Evolutionary conservation across 2,888 invertebrate genomes (phyloP).

Genomic region (Sarcophaga rosellei): DNA sequence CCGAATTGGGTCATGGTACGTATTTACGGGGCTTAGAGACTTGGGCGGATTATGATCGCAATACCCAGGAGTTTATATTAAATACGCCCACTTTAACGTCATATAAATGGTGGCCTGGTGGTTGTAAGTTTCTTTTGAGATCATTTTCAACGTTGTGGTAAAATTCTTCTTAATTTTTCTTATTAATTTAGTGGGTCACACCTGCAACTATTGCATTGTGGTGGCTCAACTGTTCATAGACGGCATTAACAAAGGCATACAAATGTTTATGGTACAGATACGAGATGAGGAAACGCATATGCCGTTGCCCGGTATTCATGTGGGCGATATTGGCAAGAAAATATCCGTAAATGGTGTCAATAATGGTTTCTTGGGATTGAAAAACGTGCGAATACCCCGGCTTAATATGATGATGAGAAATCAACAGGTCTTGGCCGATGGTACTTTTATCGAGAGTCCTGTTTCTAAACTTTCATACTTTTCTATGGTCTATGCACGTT

Average conservation of each 20-base stretch:
- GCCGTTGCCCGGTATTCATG: constrained; percentile 91
- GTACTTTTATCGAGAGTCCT: constrained; percentile 90
- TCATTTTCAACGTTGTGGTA: no score
- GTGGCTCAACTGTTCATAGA: constrained; percentile 94
- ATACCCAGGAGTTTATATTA: constrained; percentile 90
- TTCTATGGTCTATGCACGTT: constrained; percentile 92
- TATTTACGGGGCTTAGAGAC: constrained; percentile 94
- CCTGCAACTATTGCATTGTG: constrained; percentile 94
- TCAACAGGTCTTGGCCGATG: constrained; percentile 93
- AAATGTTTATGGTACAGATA: constrained; percentile 96
- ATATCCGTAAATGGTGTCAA: constrained; percentile 95
- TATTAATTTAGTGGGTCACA: constrained; percentile 88
- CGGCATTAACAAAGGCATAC: constrained; percentile 91
- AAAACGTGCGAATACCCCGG: constrained; percentile 92
- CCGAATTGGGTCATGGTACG: constrained; percentile 96
- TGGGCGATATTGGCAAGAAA: constrained; percentile 97
- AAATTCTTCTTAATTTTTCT: background rate
- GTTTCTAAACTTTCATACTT: constrained; percentile 92
- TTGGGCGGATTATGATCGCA: constrained; percentile 88
- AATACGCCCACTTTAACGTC: constrained; percentile 92
- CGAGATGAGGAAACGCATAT: constrained; percentile 93
- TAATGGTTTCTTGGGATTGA: constrained; percentile 95
- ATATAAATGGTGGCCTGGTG: constrained; percentile 98
- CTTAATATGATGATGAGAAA: constrained; percentile 96
- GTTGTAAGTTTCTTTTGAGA: constrained; percentile 84